These are phyloP conservation scores for Coluber constrictor DNA, from an alignment of 2,797 vertebrate species.

Conservation along the genomic window DNA sequence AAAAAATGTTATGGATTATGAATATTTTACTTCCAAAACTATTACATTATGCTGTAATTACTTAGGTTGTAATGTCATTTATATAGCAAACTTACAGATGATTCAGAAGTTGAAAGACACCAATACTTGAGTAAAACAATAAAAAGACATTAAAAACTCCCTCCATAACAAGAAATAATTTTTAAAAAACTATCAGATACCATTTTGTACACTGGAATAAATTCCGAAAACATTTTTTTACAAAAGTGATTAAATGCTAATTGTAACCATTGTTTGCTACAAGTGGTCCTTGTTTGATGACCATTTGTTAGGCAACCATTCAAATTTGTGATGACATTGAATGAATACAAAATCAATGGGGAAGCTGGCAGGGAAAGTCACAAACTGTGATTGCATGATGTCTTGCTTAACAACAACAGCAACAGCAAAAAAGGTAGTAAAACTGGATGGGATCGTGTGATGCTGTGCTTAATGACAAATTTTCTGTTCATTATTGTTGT, in stretches of 20 bases:
- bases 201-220: neutral
- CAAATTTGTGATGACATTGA: neutral
- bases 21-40: slow-evolving; percentile 56
- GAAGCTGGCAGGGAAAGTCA: neutral
- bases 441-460: neutral
- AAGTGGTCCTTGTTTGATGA: neutral
- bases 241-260: neutral
- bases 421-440: neutral
- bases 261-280: neutral
- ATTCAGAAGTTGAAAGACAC: slow-evolving; percentile 1
- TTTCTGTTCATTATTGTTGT: neutral
- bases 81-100: slow-evolving; percentile 38
- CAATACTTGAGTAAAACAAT: slow-evolving; percentile 30
- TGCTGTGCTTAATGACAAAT: neutral
- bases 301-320: neutral
- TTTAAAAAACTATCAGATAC: neutral
- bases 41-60: slow-evolving; percentile 41
- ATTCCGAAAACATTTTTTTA: neutral
- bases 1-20: neutral
- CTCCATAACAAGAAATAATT: neutral
- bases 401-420: neutral
- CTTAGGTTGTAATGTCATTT: slow-evolving; percentile 47
- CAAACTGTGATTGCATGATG: neutral
- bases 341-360: neutral
- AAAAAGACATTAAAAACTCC: slow-evolving; percentile 24